Conservation (phyloP, 2,113 vertebrate genomes). For the Ammodramus savannarum region DNA sequence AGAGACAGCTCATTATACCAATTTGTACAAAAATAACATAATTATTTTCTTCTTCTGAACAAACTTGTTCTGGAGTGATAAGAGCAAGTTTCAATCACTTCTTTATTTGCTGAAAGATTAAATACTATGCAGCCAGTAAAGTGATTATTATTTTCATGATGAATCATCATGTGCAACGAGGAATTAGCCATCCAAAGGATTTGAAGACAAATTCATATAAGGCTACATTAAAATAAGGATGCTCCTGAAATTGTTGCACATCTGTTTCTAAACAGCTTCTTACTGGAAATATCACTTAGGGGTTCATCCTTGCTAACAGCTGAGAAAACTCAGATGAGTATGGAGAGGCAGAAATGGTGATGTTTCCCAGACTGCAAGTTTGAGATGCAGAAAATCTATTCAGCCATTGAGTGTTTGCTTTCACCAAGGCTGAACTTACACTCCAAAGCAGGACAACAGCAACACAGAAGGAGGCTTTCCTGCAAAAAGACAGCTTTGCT, state of each 20-base stretch:
- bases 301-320: background rate
- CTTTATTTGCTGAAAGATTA: constrained; percentile 25
- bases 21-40: constrained; percentile 52
- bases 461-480: background rate
- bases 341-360: background rate
- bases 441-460: fast-evolving
- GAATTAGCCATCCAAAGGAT: background rate
- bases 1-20: constrained; percentile 57
- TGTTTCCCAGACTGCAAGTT: background rate
- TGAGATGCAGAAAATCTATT: background rate
- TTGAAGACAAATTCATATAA: background rate
- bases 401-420: fast-evolving
- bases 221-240: background rate
- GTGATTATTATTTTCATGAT: background rate
- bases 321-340: background rate
- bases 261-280: background rate
- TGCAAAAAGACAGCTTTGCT: background rate
- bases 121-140: background rate
- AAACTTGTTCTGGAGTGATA: constrained; percentile 41
- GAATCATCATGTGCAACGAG: background rate
- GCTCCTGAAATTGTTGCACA: background rate
- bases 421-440: background rate
- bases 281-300: background rate
- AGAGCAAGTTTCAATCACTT: constrained; percentile 53
- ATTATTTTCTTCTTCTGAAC: constrained; percentile 45